Evolutionary conservation across 2,113 vertebrate genomes (phyloP).

Genomic region (Carlito syrichta): DNA sequence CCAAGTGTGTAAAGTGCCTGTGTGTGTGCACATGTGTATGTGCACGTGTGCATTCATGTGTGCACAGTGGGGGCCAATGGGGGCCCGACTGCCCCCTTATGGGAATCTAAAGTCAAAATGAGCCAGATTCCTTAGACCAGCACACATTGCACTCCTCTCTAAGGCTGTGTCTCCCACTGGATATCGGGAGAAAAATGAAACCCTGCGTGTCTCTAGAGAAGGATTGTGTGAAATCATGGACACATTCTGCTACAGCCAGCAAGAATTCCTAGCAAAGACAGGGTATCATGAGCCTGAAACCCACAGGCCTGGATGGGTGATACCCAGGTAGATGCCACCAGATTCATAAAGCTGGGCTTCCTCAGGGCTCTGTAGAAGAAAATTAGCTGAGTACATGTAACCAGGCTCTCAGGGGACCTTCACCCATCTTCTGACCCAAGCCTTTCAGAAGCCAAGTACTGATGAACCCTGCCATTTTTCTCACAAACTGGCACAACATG

Average conservation of each 20-base stretch:
- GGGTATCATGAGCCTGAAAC: rapidly evolving
- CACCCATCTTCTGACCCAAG: constrained; percentile 27
- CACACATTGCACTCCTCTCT: too few relatives aligned
- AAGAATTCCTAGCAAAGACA: background rate
- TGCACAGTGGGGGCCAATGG: too few relatives aligned
- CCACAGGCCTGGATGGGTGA: background rate
- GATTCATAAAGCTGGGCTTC: background rate
- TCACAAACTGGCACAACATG: constrained; percentile 75
- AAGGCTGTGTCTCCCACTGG: too few relatives aligned
- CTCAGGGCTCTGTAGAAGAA: background rate
- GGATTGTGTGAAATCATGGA: background rate
- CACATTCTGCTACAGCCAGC: background rate
- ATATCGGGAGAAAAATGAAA: background rate
- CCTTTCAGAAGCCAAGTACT: constrained; percentile 50
- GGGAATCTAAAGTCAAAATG: background rate
- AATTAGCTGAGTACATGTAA: background rate
- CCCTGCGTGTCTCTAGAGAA: background rate
- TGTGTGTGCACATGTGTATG: background rate
- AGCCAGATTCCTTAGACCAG: too few relatives aligned
- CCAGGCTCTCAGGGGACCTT: constrained; percentile 54
- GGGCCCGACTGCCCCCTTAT: background rate
- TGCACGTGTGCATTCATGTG: background rate
- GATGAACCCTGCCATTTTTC: constrained; percentile 73
- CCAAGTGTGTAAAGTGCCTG: too few relatives aligned
- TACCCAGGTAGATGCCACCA: rapidly evolving